A percentile compares a stretch with the other conserved stretches of the same genome.
These are phyloP conservation scores for Coracopsis vasa DNA, from an alignment of 2,113 vertebrate genomes.

Conservation along the genomic window DNA sequence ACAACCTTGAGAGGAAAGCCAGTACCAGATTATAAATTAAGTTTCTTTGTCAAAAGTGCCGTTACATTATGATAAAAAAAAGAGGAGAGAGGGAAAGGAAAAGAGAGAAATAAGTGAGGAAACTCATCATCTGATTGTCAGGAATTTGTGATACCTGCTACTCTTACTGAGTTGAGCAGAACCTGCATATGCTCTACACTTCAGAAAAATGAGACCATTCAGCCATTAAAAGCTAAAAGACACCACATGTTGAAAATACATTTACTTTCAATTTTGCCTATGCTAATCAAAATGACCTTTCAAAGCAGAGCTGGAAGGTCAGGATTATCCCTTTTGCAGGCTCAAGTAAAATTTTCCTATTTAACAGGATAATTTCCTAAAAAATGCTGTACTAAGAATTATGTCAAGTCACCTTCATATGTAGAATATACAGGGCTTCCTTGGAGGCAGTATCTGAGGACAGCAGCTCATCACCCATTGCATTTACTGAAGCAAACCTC, in stretches of 20 bases:
- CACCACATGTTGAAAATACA: background rate
- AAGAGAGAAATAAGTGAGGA: background rate
- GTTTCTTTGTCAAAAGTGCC: conserved; percentile 46
- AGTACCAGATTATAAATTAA: conserved; percentile 36
- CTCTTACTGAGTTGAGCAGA: background rate
- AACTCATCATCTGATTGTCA: background rate
- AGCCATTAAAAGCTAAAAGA: background rate
- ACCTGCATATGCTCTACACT: background rate
- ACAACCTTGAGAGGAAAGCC: conserved; percentile 61
- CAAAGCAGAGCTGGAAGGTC: conserved; percentile 50
- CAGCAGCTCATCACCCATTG: background rate
- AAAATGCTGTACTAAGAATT: conserved; percentile 56
- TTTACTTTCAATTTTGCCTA: conserved; percentile 46
- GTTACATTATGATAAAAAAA: conserved; percentile 44
- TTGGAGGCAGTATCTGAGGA: background rate
- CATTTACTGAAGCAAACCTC: conserved; percentile 7
- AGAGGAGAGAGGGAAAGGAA: background rate
- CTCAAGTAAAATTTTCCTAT: conserved; percentile 65
- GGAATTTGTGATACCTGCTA: background rate
- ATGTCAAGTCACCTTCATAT: background rate
- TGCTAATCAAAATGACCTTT: conserved; percentile 69
- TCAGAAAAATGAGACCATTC: background rate
- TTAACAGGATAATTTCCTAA: conserved; percentile 57
- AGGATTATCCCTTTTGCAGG: conserved; percentile 49
- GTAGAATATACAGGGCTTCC: background rate